These are phyloP conservation scores for Fistularia tabacaria DNA, from an alignment of 2,797 vertebrate species.

Conservation along the genomic window DNA sequence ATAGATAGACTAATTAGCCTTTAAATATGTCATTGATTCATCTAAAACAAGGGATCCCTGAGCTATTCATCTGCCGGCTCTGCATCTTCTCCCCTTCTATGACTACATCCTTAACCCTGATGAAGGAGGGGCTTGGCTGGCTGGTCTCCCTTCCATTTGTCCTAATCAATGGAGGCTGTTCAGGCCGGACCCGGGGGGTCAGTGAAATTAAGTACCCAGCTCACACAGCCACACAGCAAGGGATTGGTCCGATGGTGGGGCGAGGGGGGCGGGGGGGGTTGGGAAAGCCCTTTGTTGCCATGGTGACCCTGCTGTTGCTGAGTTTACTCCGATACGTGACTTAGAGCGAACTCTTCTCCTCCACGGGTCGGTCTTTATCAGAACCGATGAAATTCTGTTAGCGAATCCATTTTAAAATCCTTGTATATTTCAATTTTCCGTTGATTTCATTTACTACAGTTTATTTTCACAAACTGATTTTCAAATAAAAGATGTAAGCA, in stretches of 20 bases:
- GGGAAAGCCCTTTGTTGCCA: constrained; percentile 54
- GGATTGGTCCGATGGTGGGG: constrained; percentile 42
- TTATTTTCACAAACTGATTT: no score
- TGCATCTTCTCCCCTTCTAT: constrained; percentile 46
- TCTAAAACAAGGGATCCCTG: constrained; percentile 57
- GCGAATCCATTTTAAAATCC: not conserved
- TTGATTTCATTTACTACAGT: not conserved
- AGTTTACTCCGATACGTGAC: constrained; percentile 31
- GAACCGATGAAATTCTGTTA: not conserved
- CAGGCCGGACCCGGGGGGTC: constrained; percentile 74
- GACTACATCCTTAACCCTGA: constrained; percentile 72
- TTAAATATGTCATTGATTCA: constrained; percentile 73
- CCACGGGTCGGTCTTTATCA: not conserved
- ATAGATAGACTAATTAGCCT: constrained; percentile 72
- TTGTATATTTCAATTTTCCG: not conserved
- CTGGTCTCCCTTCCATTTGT: constrained; percentile 69
- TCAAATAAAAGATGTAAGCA: no score
- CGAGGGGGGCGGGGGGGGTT: constrained; percentile 22
- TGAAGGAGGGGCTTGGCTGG: constrained; percentile 62
- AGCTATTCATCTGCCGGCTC: constrained; percentile 44
- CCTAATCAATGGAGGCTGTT: constrained; percentile 80
- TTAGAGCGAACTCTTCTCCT: constrained; percentile 18
- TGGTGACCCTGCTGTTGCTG: constrained; percentile 41
- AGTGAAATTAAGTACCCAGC: constrained; percentile 75
- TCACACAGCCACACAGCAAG: constrained; percentile 54